phyloP scores from a whole-genome alignment of 2,797 vertebrate species.

The Lithobates pipiens region DNA sequence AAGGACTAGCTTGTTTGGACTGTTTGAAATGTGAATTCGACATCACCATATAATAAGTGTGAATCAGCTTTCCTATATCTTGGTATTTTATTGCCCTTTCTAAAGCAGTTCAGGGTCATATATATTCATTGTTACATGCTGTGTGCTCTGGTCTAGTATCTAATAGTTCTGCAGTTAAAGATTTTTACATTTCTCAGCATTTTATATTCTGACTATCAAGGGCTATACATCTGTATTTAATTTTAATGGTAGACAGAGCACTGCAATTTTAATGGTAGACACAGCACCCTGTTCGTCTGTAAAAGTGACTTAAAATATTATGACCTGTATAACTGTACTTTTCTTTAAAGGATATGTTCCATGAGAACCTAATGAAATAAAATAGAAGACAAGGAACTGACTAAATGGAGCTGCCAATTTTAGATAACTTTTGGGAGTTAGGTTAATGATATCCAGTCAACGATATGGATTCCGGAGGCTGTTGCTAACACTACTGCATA shows the following conservation, averaged over 20 bases:
- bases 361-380: background rate
- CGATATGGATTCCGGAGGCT: no score
- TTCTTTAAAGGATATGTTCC: background rate
- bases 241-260: slow-evolving; percentile 10
- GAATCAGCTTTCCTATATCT: background rate
- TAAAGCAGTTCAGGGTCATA: background rate
- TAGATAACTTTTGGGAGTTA: no score
- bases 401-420: background rate
- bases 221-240: slow-evolving; percentile 1
- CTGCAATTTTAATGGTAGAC: slow-evolving; percentile 8
- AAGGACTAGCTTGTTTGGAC: background rate
- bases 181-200: slow-evolving; percentile 10
- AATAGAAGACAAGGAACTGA: background rate
- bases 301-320: slow-evolving; percentile 16
- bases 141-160: background rate
- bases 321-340: background rate
- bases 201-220: slow-evolving; percentile 3
- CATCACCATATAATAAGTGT: background rate
- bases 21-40: background rate
- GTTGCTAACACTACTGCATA: no score
- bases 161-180: slow-evolving; percentile 10
- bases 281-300: slow-evolving; percentile 4
- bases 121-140: background rate
- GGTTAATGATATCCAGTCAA: no score
- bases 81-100: background rate